Conservation (phyloP, 2,113 vertebrate genomes). For the Protobothrops mucrosquamatus region DNA sequence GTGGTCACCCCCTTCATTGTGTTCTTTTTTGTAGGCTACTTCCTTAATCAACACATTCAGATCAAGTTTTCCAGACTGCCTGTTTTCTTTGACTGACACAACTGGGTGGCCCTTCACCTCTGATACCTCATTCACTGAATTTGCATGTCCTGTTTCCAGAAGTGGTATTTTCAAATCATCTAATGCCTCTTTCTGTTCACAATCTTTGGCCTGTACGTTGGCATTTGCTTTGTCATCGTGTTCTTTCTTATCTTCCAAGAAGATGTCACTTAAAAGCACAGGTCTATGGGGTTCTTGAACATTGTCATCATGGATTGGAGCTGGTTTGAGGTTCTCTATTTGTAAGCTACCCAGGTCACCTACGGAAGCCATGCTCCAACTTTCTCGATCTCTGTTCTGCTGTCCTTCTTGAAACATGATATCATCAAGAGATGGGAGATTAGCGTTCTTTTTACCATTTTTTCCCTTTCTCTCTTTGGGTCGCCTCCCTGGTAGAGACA, state of each 20-base stretch:
- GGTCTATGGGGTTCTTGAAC: not conserved
- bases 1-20: not conserved
- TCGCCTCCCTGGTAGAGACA: not conserved
- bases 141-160: not conserved
- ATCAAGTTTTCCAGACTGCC: not conserved
- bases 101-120: not conserved
- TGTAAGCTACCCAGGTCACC: not conserved
- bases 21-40: not conserved
- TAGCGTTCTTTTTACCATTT: not conserved
- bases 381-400: not conserved
- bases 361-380: not conserved
- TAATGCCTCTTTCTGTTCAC: not conserved
- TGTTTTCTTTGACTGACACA: not conserved
- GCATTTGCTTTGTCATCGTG: not conserved
- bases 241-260: constrained; percentile 9
- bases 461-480: constrained; percentile 12
- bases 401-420: not conserved
- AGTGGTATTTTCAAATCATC: not conserved
- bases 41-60: not conserved
- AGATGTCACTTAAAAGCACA: not conserved
- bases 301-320: not conserved
- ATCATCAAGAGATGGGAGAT: not conserved
- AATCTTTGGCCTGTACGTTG: not conserved
- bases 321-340: not conserved
- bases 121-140: not conserved